phyloP scores from a whole-genome alignment of 2,888 invertebrate genomes.

The Drosophila quinaria region DNA sequence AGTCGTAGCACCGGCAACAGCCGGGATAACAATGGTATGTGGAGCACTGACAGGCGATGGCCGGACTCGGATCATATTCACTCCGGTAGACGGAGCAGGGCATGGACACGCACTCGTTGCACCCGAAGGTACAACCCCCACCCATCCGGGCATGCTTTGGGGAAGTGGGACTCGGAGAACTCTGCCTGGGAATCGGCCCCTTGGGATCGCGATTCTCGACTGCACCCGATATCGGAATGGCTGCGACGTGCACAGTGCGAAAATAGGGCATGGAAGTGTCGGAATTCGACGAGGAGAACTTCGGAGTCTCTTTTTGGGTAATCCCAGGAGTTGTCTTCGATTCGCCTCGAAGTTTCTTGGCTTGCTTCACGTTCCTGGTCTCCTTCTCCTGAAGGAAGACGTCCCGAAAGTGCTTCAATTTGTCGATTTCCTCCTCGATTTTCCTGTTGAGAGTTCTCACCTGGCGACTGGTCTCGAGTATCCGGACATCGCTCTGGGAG shows the following conservation, averaged over 20 bases:
- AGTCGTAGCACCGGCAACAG: background rate
- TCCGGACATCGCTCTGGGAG: slow-evolving; percentile 4
- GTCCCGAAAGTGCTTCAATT: slow-evolving; percentile 38
- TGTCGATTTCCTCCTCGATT: slow-evolving; percentile 55
- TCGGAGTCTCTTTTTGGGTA: background rate
- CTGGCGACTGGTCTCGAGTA: slow-evolving; percentile 25
- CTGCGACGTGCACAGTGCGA: slow-evolving; percentile 10
- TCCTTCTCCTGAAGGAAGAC: slow-evolving; percentile 6
- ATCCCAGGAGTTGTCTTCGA: background rate
- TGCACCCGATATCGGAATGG: background rate
- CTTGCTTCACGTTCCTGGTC: background rate
- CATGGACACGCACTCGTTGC: background rate
- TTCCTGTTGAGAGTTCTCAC: slow-evolving; percentile 25
- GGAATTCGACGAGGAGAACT: background rate
- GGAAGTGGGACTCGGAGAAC: too few relatives aligned
- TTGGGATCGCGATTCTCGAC: background rate
- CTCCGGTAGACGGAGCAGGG: slow-evolving; percentile 22
- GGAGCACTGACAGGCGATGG: background rate
- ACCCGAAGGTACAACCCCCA: slow-evolving; percentile 30
- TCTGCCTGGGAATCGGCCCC: background rate
- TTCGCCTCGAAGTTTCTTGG: background rate
- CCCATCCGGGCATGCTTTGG: slow-evolving; percentile 1
- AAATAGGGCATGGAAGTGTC: background rate
- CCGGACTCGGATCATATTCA: slow-evolving; percentile 12
- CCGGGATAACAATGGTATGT: background rate